Percentiles rank a stretch among this genome's conserved stretches.
These are phyloP conservation scores for Nibea albiflora DNA, from an alignment of 2,113 vertebrate genomes.

Conservation along the genomic window DNA sequence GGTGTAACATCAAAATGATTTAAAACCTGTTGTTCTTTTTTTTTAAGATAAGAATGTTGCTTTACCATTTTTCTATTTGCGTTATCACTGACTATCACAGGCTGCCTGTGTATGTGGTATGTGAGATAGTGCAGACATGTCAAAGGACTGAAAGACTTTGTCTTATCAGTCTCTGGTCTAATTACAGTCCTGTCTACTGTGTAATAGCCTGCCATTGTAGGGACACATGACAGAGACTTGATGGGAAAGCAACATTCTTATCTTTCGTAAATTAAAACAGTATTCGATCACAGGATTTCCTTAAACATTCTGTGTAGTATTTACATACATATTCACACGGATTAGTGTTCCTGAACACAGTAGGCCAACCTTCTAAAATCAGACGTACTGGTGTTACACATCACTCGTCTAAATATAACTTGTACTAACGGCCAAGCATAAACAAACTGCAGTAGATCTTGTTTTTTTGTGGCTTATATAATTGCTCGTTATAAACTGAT, in stretches of 20 bases:
- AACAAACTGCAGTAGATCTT: not conserved
- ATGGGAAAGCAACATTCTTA: constrained; percentile 49
- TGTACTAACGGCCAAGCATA: not conserved
- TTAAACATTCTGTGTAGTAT: constrained; percentile 1
- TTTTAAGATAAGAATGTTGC: not conserved
- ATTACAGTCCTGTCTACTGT: constrained; percentile 61
- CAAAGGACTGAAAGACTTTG: constrained; percentile 41
- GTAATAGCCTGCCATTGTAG: constrained; percentile 71
- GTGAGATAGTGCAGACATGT: constrained; percentile 60
- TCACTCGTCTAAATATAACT: not conserved
- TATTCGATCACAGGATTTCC: constrained; percentile 5
- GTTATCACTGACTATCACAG: constrained; percentile 59
- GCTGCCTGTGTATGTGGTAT: constrained; percentile 36
- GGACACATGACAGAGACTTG: constrained; percentile 29
- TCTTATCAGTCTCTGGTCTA: constrained; percentile 73
- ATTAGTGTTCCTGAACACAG: not conserved
- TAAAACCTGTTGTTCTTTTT: too few species aligned
- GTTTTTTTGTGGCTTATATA: not conserved
- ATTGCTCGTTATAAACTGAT: not conserved
- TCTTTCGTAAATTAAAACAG: constrained; percentile 45
- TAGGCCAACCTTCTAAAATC: not conserved
- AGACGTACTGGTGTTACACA: not conserved
- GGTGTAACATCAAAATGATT: too few species aligned
- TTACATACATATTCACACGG: not conserved
- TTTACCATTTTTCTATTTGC: constrained; percentile 47